phyloP scores from a whole-genome alignment of 2,888 invertebrate species.

The Acrobasis consociella region DNA sequence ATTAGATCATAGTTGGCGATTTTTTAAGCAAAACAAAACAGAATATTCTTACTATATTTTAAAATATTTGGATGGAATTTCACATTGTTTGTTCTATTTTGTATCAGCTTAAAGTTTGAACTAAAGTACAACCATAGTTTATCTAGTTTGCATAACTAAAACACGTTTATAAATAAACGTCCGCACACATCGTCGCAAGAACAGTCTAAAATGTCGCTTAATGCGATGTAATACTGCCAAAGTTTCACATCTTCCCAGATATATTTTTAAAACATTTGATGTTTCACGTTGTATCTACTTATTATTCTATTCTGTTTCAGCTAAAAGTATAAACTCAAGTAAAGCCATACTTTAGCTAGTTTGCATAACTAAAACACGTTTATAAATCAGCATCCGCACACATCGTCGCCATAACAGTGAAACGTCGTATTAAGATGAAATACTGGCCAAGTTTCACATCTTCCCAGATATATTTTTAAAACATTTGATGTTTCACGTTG shows the following conservation, averaged over 20 bases:
- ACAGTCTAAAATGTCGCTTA: slow-evolving; percentile 4
- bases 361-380: not conserved
- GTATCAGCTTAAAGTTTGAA: not conserved
- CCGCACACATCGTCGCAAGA: not conserved
- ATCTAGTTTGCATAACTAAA: not conserved
- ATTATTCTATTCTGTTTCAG: too few relatives aligned
- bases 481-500: too few relatives aligned
- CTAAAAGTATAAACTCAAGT: not conserved
- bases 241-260: not conserved
- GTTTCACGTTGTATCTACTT: too few relatives aligned
- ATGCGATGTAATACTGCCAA: slow-evolving; percentile 8
- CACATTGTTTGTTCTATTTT: too few relatives aligned
- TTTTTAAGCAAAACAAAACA: too few relatives aligned
- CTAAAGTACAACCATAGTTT: not conserved
- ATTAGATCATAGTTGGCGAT: too few relatives aligned
- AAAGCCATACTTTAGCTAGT: not conserved
- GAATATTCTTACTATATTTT: too few relatives aligned
- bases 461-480: not conserved
- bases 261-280: too few relatives aligned
- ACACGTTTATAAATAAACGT: not conserved
- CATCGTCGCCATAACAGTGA: not conserved
- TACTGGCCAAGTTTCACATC: slow-evolving; percentile 5
- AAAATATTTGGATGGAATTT: too few relatives aligned
- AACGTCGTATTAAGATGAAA: slow-evolving; percentile 13
- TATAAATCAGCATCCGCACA: not conserved